Percentiles rank a stretch among this genome's conserved stretches.
Evolutionary conservation across 2,797 vertebrate genomes (phyloP).

Genomic region (Syndactyla subalaris): DNA sequence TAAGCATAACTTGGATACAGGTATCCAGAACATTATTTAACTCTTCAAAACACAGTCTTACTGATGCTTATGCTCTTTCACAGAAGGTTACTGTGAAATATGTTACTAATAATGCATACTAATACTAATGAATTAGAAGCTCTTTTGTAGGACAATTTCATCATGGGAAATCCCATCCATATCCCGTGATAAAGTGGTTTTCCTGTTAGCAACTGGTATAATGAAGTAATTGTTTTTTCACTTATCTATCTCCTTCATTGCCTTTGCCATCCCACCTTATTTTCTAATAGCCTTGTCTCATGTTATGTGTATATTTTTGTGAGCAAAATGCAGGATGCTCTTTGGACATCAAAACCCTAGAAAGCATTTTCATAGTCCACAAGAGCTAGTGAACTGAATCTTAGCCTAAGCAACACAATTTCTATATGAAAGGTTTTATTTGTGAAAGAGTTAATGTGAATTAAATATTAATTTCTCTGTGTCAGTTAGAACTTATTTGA

Average conservation of each 20-base stretch:
- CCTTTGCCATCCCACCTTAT: not conserved
- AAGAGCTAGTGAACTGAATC: not conserved
- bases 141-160: not conserved
- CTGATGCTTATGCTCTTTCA: not conserved
- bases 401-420: not conserved
- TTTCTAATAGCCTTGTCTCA: not conserved
- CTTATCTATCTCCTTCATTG: not conserved
- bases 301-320: not conserved
- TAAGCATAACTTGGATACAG: not conserved
- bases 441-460: not conserved
- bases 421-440: not conserved
- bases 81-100: not conserved
- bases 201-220: not conserved
- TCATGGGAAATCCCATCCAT: not conserved
- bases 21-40: not conserved
- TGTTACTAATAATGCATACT: not conserved
- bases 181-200: not conserved
- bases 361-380: not conserved
- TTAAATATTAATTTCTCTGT: not conserved
- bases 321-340: not conserved
- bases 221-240: not conserved
- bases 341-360: not conserved
- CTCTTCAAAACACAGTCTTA: not conserved
- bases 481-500: not conserved
- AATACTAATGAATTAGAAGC: not conserved